A percentile compares a stretch with the other conserved stretches of the same genome.
Evolutionary conservation across 1,140 invertebrate genomes (phyloP).

Genomic region (Procambarus virginalis): DNA sequence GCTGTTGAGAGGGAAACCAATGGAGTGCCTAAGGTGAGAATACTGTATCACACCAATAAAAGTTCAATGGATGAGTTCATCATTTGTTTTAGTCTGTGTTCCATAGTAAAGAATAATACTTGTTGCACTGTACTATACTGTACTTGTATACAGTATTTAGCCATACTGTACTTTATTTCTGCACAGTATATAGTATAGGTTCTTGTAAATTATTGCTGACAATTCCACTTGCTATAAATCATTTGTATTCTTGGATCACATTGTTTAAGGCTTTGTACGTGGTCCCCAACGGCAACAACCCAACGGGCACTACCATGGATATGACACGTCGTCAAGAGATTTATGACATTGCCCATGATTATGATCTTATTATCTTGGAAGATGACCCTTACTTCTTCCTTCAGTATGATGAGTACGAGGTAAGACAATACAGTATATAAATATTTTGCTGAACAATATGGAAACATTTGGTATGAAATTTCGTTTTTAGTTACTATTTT

Average conservation of each 20-base stretch:
- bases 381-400: constrained; percentile 89
- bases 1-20: too few species aligned
- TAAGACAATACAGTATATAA: not conserved
- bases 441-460: not conserved
- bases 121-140: too few species aligned
- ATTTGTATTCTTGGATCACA: not conserved
- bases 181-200: not conserved
- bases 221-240: not conserved
- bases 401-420: constrained; percentile 77
- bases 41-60: too few species aligned
- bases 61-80: too few species aligned
- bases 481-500: too few species aligned
- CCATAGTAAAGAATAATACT: too few species aligned
- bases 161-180: not conserved
- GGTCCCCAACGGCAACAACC: constrained; percentile 82
- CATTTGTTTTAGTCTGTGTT: too few species aligned
- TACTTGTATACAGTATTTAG: not conserved
- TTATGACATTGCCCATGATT: constrained; percentile 83
- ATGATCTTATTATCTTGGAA: constrained; percentile 85
- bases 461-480: too few species aligned
- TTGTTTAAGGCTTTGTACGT: constrained; percentile 77
- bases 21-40: too few species aligned
- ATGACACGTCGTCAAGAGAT: constrained; percentile 81
- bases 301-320: constrained; percentile 81
- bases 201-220: not conserved